Conservation (phyloP, 2,113 vertebrate species). For the Lepidothrix coronata region DNA sequence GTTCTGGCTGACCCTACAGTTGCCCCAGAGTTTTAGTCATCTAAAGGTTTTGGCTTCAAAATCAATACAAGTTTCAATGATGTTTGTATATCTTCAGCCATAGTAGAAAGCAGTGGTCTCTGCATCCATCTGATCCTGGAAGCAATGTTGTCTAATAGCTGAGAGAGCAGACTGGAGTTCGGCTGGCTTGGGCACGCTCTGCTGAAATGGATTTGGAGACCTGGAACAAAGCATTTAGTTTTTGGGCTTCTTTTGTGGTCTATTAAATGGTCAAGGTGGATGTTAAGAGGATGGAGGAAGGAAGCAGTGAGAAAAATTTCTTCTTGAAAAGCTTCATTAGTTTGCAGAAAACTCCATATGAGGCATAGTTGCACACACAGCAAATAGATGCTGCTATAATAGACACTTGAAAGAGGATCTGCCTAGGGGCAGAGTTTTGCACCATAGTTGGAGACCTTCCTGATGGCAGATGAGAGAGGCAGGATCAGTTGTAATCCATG, state of each 20-base stretch:
- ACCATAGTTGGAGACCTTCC: neutral
- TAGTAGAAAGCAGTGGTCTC: neutral
- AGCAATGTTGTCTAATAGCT: neutral
- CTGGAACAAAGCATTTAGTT: neutral
- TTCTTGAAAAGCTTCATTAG: neutral
- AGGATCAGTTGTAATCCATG: neutral
- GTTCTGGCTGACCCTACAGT: constrained; percentile 46
- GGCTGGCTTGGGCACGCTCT: neutral
- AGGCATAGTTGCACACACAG: neutral
- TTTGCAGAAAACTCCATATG: neutral
- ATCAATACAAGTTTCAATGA: constrained; percentile 48
- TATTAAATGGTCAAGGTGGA: neutral
- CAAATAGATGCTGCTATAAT: neutral
- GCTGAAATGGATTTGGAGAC: constrained; percentile 8
- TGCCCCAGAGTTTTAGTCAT: constrained; percentile 46
- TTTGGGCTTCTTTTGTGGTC: neutral
- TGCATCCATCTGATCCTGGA: neutral
- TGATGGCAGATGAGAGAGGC: neutral
- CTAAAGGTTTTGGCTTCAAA: constrained; percentile 40
- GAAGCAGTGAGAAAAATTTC: neutral
- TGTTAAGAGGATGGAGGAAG: neutral
- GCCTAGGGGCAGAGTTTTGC: neutral
- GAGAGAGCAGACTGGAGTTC: neutral
- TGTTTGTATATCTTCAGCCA: constrained; percentile 17
- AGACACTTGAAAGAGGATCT: neutral